Conservation (phyloP, 2,888 invertebrate species). For the Bimastos eiseni region DNA sequence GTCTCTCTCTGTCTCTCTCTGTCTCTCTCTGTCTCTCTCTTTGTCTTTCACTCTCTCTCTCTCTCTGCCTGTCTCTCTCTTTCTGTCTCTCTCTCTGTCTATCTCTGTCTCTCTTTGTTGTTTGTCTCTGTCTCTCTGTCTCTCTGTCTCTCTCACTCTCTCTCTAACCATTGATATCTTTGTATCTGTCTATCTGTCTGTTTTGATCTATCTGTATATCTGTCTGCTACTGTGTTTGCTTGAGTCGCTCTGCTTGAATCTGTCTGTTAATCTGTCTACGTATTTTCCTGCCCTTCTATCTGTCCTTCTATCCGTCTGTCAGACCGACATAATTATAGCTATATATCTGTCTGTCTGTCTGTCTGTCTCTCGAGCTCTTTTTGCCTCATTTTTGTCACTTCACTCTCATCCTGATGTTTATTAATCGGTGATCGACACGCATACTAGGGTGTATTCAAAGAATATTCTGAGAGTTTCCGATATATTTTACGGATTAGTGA, state of each 20-base stretch:
- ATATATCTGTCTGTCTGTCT: too few relatives aligned
- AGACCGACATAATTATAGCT: too few relatives aligned
- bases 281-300: too few relatives aligned
- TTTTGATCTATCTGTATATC: neutral
- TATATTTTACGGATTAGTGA: too few relatives aligned
- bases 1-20: constrained; percentile 27
- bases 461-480: too few relatives aligned
- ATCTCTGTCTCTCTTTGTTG: constrained; percentile 30
- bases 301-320: too few relatives aligned
- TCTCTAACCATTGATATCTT: neutral
- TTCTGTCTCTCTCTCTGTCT: constrained; percentile 22
- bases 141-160: neutral
- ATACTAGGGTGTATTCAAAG: too few relatives aligned
- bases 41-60: constrained; percentile 20
- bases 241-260: neutral
- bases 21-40: constrained; percentile 20
- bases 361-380: too few relatives aligned
- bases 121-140: neutral
- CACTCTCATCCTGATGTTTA: too few relatives aligned
- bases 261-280: too few relatives aligned
- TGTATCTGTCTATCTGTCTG: neutral
- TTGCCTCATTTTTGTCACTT: too few relatives aligned
- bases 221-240: neutral
- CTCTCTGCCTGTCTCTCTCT: neutral
- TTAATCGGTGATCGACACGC: too few relatives aligned